Evolutionary conservation across 2,113 vertebrate genomes (phyloP).

Genomic region (Atlantisia rogersi): DNA sequence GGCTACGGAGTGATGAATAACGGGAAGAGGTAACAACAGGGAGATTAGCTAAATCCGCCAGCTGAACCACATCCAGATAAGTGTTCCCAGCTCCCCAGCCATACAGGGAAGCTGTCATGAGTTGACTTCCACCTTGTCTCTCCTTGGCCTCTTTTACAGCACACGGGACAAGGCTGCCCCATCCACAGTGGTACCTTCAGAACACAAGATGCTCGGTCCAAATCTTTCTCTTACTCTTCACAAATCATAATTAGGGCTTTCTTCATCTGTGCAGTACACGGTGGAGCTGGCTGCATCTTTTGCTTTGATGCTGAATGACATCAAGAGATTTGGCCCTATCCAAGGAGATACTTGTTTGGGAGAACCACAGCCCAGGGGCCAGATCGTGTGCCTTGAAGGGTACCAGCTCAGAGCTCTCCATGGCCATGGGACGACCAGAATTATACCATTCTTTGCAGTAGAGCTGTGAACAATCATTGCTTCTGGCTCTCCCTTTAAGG

Average conservation of each 20-base stretch:
- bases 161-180: fast-evolving
- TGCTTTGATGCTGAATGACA: background rate
- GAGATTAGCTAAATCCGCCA: background rate
- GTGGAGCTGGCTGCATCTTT: background rate
- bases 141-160: background rate
- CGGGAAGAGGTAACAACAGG: fast-evolving
- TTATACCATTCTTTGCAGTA: background rate
- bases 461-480: background rate
- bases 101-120: background rate
- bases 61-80: background rate
- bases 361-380: background rate
- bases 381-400: fast-evolving
- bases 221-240: background rate
- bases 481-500: background rate
- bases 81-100: background rate
- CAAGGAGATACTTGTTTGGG: background rate
- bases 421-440: background rate
- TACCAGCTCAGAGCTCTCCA: background rate
- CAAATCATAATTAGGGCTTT: background rate
- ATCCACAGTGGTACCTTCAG: fast-evolving
- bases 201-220: background rate
- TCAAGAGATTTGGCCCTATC: background rate
- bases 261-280: background rate
- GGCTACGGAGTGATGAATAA: background rate
- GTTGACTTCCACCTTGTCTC: background rate